phyloP scores from a whole-genome alignment of 2,888 invertebrate genomes.

The Lochmaea capreae region DNA sequence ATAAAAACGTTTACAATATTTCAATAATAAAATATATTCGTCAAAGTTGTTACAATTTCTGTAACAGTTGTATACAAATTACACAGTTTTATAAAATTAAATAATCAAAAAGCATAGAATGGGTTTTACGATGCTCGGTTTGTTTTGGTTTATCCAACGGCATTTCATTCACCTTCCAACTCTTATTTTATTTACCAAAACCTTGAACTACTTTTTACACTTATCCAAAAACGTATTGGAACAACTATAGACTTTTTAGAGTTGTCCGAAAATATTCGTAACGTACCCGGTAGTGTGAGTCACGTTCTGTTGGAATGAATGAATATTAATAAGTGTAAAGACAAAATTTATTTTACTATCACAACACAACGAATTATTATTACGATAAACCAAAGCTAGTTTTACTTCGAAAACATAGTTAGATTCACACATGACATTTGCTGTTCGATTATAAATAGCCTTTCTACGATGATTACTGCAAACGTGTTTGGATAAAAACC shows the following conservation, averaged over 20 bases:
- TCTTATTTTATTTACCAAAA: background rate
- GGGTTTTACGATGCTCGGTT: background rate
- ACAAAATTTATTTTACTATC: conserved; percentile 6
- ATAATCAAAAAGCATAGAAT: background rate
- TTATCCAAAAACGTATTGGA: background rate
- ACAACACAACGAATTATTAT: background rate
- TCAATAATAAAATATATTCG: background rate
- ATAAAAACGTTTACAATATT: no score
- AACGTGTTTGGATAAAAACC: conserved; percentile 20
- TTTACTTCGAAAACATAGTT: conserved; percentile 11
- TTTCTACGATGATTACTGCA: conserved; percentile 10
- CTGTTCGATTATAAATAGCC: conserved; percentile 25
- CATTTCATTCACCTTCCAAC: background rate
- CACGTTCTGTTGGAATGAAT: conserved; percentile 7
- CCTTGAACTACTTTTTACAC: background rate
- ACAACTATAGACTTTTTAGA: background rate
- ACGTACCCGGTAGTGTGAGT: conserved; percentile 6
- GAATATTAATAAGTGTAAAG: conserved; percentile 11
- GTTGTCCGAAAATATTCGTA: background rate
- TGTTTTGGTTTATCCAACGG: background rate
- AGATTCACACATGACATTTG: conserved; percentile 27
- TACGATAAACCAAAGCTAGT: conserved; percentile 19
- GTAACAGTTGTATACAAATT: background rate
- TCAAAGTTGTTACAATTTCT: background rate
- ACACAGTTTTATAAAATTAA: background rate